A percentile compares a stretch with the other conserved stretches of the same genome.
phyloP scores from a whole-genome alignment of 2,888 invertebrate species.

The Vanessa cardui region DNA sequence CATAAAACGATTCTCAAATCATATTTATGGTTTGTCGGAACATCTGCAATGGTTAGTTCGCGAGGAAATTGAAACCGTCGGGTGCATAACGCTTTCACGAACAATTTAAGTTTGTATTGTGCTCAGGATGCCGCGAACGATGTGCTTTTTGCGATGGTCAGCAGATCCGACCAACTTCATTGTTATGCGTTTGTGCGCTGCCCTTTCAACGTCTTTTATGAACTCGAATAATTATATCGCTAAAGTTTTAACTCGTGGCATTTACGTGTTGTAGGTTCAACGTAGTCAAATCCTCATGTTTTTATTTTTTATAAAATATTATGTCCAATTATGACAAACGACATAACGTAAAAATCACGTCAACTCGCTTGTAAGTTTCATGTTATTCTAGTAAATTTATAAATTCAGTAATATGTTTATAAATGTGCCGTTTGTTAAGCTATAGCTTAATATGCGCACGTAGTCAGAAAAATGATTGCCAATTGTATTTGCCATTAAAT shows the following conservation, averaged over 20 bases:
- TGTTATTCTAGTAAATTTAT: too few relatives aligned
- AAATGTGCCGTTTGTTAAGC: too few relatives aligned
- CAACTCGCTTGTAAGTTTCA: too few relatives aligned
- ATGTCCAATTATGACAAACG: too few relatives aligned
- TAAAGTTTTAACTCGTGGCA: conserved; percentile 46
- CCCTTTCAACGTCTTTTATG: conserved; percentile 61
- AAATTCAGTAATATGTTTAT: too few relatives aligned
- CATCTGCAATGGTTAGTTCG: conserved; percentile 77
- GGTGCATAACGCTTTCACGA: conserved; percentile 78
- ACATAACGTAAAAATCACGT: too few relatives aligned
- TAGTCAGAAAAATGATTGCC: too few relatives aligned
- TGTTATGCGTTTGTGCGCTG: conserved; percentile 58
- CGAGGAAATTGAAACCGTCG: conserved; percentile 79
- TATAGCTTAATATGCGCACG: too few relatives aligned
- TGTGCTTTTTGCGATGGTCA: conserved; percentile 73
- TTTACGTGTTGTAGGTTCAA: conserved; percentile 12
- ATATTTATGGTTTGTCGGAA: conserved; percentile 78
- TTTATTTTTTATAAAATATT: too few relatives aligned
- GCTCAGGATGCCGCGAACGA: conserved; percentile 62
- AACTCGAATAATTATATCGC: conserved; percentile 56
- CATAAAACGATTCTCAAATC: conserved; percentile 82
- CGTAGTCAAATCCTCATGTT: too few relatives aligned
- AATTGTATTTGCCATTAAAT: too few relatives aligned
- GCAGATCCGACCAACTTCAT: conserved; percentile 68
- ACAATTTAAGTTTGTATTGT: conserved; percentile 80